These are phyloP conservation scores for Harpalus rubripes DNA, from an alignment of 2,888 invertebrate species.

Conservation along the genomic window DNA sequence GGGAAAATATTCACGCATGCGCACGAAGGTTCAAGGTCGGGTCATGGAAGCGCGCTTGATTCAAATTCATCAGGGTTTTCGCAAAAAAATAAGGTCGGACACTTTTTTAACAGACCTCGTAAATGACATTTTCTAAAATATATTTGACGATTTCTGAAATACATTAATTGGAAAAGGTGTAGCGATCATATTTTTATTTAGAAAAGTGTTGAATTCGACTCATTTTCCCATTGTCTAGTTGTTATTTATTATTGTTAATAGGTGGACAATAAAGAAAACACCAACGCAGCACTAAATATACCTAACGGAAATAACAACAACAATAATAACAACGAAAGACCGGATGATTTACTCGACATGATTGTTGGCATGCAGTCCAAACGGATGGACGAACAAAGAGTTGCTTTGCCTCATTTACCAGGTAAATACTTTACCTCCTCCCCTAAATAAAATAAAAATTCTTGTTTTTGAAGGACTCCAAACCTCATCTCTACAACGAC, in stretches of 20 bases:
- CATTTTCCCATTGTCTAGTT: background rate
- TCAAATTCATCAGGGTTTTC: too few species aligned
- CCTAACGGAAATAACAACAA: slow-evolving; percentile 70
- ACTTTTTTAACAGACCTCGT: too few species aligned
- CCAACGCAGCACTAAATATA: slow-evolving; percentile 71
- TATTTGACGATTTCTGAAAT: too few species aligned
- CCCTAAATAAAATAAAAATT: background rate
- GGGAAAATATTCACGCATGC: too few species aligned
- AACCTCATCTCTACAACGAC: slow-evolving; percentile 74
- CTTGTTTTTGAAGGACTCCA: slow-evolving; percentile 73
- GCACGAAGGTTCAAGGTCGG: too few species aligned
- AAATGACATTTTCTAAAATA: too few species aligned
- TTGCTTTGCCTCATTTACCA: slow-evolving; percentile 86
- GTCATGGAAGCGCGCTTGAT: too few species aligned
- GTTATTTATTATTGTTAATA: slow-evolving; percentile 62
- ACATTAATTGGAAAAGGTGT: too few species aligned
- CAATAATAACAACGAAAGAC: slow-evolving; percentile 68
- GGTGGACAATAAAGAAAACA: slow-evolving; percentile 77
- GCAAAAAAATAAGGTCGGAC: too few species aligned
- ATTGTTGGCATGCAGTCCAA: slow-evolving; percentile 95
- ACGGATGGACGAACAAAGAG: slow-evolving; percentile 94
- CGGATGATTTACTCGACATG: slow-evolving; percentile 85
- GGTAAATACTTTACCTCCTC: slow-evolving; percentile 74
- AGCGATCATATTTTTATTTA: too few species aligned
- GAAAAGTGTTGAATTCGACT: too few species aligned